Base-by-base conservation (phyloP, 2,888 invertebrate species). In the Dynastes grantii region DNA sequence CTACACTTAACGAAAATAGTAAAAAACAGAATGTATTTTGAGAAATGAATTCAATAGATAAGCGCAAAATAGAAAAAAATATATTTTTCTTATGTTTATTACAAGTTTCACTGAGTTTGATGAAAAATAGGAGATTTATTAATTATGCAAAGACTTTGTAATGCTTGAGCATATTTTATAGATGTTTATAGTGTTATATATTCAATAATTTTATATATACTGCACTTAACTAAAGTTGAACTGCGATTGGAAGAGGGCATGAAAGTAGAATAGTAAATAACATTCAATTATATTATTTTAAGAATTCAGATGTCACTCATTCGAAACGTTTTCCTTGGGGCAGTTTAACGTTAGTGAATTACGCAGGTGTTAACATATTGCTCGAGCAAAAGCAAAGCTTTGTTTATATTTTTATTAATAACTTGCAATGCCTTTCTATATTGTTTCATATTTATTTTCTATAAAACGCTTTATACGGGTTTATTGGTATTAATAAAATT, bases 391-490 rank as follows among this genome's bases (percentile, higher is more conserved):
- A 51, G 49, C 49, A 68, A 51, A 68, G 68, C 68, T 49, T 68
- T 51, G 27, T 29, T 51, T 45, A 8, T 45, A 45, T 9, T 45
- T 45, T 8, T 45, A 45, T 45, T 45, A 9, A 8, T 45, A 45
- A 45, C 9, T 45, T 45, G 32, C 11, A 45, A 45, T 9, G 68
- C 51, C 29, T 68, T 51, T 29, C 6, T 68, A 49, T 27, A 29
- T n/a, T 13, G 13, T 51, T 37, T 68, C 29, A 27, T 40, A 40
- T 65, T 68, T 68, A 51, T 68, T 68, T 68, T 68, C 49, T 27
- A 68, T 29, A 68, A 51, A 16, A 51, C 13, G 68, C 68, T 68
- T 68, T 68, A 68, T 68, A 68, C 68, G 51, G 68, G 68, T 68
- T 68, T 53, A 68, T 6, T 45, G 45, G 45, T 45, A 45, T 45